A percentile compares a stretch with the other conserved stretches of the same genome.
phyloP scores from a whole-genome alignment of 2,113 vertebrate genomes.

The Cheirogaleus medius region DNA sequence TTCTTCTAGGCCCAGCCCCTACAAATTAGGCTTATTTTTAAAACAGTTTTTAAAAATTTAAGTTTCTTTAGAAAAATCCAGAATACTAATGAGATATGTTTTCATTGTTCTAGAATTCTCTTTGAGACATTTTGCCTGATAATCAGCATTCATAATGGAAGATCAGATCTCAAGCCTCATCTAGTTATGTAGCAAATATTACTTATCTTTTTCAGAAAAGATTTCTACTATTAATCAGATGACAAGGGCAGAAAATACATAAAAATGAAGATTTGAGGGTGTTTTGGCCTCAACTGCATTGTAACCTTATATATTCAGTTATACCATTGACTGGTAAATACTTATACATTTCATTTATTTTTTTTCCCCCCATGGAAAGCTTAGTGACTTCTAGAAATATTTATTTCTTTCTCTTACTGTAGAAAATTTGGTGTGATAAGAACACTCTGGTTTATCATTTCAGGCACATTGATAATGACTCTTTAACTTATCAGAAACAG shows the following conservation, averaged over 20 bases:
- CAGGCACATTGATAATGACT: not conserved
- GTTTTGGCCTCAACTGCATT: not conserved
- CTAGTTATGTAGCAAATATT: not conserved
- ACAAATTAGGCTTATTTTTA: not conserved
- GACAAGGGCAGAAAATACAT: not conserved
- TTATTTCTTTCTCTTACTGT: not conserved
- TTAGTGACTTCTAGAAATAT: not conserved
- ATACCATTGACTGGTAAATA: not conserved
- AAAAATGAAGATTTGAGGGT: not conserved
- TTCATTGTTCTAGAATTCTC: not conserved
- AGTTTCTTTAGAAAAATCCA: not conserved
- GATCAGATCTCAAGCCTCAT: not conserved
- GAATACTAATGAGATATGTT: not conserved
- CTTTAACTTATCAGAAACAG: slow-evolving; percentile 9
- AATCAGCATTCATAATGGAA: not conserved
- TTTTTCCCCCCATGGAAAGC: not conserved
- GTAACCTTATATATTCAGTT: not conserved
- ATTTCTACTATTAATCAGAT: not conserved
- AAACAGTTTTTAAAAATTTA: not conserved
- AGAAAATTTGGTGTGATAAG: not conserved
- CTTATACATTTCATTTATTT: not conserved
- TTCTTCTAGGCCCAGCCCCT: too few species aligned
- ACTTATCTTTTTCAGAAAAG: not conserved
- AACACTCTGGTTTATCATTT: not conserved
- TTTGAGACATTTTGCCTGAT: not conserved